phyloP scores from a whole-genome alignment of 2,113 vertebrate genomes.

The Pomatostomus ruficeps region DNA sequence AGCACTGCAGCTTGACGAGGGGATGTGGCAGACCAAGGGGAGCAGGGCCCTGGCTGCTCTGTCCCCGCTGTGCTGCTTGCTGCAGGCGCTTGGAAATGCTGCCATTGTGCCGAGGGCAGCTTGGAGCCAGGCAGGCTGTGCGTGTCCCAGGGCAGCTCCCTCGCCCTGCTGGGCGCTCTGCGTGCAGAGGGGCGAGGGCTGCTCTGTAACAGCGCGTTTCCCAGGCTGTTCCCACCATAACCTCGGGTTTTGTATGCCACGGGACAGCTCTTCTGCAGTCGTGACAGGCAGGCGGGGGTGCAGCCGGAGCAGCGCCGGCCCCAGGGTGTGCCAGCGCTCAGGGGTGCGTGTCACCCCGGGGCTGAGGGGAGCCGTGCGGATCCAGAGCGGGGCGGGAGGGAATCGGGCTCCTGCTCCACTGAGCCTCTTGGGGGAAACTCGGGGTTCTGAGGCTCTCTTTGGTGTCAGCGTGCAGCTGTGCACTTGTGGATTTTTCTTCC shows the following conservation, averaged over 20 bases:
- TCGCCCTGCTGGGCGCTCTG: fast-evolving
- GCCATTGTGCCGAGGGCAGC: fast-evolving
- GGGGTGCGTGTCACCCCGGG: fast-evolving
- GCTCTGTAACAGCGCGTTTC: not conserved
- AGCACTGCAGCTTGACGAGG: not conserved
- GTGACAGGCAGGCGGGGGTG: not conserved
- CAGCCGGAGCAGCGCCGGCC: not conserved
- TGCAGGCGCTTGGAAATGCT: not conserved
- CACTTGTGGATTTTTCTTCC: fast-evolving
- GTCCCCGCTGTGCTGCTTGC: not conserved
- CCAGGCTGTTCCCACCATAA: not conserved
- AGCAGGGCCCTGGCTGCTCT: not conserved
- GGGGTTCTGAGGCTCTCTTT: not conserved
- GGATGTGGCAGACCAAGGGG: not conserved
- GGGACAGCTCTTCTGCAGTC: not conserved
- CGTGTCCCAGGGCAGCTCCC: fast-evolving
- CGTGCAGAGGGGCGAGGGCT: fast-evolving
- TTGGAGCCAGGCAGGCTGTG: not conserved
- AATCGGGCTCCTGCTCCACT: not conserved
- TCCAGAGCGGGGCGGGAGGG: not conserved
- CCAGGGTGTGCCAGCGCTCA: not conserved
- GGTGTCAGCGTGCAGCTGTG: not conserved
- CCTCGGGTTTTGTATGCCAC: fast-evolving
- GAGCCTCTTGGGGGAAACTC: fast-evolving
- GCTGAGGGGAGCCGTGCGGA: not conserved